Evolutionary conservation across 2,113 vertebrate species (phyloP).

Genomic region (Protomyctophum bolini): DNA sequence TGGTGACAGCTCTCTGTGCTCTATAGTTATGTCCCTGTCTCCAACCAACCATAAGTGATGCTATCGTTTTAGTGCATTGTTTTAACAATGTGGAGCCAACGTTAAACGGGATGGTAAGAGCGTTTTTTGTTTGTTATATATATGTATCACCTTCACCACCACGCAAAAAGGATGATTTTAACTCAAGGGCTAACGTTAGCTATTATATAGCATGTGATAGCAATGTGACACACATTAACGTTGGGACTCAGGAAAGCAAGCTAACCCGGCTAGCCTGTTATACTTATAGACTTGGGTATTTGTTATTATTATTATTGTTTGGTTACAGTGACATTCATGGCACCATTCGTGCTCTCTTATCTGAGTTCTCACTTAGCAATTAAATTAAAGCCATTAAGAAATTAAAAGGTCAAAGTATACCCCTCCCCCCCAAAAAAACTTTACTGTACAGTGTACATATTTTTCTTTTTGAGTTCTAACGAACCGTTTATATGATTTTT

Average conservation of each 20-base stretch:
- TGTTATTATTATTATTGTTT: too few relatives aligned
- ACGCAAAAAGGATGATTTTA: not conserved
- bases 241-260: not conserved
- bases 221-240: not conserved
- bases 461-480: too few relatives aligned
- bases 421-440: too few relatives aligned
- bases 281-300: too few relatives aligned
- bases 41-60: not conserved
- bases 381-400: too few relatives aligned
- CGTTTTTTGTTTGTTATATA: not conserved
- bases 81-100: constrained; percentile 33
- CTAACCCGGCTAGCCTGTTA: not conserved
- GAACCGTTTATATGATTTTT: too few relatives aligned
- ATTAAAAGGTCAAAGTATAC: too few relatives aligned
- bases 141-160: not conserved
- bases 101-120: constrained; percentile 55
- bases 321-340: too few relatives aligned
- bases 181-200: constrained; percentile 30
- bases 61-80: not conserved
- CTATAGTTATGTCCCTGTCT: not conserved
- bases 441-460: too few relatives aligned
- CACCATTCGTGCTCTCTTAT: too few relatives aligned
- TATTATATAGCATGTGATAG: not conserved
- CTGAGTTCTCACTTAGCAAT: too few relatives aligned
- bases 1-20: not conserved